These are phyloP conservation scores for Uria lomvia DNA, from an alignment of 2,113 vertebrate genomes.

Conservation along the genomic window DNA sequence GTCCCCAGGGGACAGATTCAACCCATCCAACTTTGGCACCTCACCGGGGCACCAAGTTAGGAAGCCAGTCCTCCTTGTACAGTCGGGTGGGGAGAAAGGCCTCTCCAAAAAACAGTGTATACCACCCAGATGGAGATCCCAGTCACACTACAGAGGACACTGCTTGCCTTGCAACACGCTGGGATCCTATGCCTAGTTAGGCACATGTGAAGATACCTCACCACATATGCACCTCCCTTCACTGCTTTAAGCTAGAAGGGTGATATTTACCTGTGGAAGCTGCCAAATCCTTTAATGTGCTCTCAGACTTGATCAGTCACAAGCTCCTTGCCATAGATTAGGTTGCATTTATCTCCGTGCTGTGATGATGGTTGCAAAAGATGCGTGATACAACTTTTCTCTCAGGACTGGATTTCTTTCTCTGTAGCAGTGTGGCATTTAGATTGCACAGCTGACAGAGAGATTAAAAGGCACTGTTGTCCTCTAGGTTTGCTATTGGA, in stretches of 20 bases:
- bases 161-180: background rate
- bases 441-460: background rate
- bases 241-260: fast-evolving
- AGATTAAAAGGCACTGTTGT: background rate
- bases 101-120: background rate
- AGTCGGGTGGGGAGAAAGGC: background rate
- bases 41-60: background rate
- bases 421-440: fast-evolving
- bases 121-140: fast-evolving
- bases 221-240: background rate
- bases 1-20: background rate
- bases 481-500: background rate
- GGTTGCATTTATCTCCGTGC: background rate
- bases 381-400: background rate
- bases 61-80: background rate
- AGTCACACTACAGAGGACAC: fast-evolving
- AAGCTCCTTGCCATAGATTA: background rate
- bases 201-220: background rate
- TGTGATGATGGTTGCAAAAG: background rate
- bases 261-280: background rate
- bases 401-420: background rate
- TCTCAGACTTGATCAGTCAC: background rate
- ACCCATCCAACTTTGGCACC: background rate
- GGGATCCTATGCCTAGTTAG: background rate
- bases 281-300: background rate